phyloP scores from a whole-genome alignment of 2,888 invertebrate genomes.

The Acleris laterana region DNA sequence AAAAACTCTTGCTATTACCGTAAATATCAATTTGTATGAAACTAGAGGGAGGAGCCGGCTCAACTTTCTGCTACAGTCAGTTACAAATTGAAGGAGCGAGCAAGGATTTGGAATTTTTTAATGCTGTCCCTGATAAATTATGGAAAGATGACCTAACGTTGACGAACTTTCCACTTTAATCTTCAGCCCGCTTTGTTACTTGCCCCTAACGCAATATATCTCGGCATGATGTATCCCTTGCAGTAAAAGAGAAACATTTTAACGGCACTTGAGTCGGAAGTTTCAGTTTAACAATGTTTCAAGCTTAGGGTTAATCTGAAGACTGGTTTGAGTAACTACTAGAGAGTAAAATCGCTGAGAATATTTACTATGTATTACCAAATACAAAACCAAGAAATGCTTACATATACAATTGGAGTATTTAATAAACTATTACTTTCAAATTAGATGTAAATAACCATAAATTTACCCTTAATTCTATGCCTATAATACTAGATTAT shows the following conservation, averaged over 20 bases:
- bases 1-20: constrained; percentile 82
- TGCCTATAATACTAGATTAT: no score
- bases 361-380: no score
- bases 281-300: constrained; percentile 22
- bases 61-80: constrained; percentile 68
- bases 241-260: constrained; percentile 30
- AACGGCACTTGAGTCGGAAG: constrained; percentile 25
- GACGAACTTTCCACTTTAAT: constrained; percentile 36
- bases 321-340: constrained; percentile 2
- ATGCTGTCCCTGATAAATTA: constrained; percentile 37
- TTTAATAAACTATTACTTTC: no score
- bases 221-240: constrained; percentile 25
- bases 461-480: no score
- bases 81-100: constrained; percentile 75
- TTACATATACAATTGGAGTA: no score
- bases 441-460: no score
- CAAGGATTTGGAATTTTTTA: constrained; percentile 68
- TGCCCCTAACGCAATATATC: constrained; percentile 25
- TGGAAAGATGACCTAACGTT: constrained; percentile 31
- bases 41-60: constrained; percentile 72
- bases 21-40: constrained; percentile 85
- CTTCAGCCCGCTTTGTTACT: constrained; percentile 28
- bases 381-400: no score
- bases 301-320: constrained; percentile 19
- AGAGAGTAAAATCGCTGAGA: constrained; percentile 1